These are phyloP conservation scores for Ostrea denselamellosa DNA, from an alignment of 1,140 invertebrate species.

Conservation along the genomic window DNA sequence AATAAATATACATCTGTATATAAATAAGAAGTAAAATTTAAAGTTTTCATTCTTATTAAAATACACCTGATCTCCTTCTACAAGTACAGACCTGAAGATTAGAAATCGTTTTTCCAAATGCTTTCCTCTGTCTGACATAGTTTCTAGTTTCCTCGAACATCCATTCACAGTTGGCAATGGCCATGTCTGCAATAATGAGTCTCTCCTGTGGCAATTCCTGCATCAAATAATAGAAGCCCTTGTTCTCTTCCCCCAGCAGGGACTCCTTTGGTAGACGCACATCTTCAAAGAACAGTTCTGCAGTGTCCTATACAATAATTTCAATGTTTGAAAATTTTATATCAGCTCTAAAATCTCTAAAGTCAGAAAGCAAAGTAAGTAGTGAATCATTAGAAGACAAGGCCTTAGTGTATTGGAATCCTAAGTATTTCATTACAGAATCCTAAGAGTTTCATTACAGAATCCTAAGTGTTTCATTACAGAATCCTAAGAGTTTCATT, in stretches of 20 bases:
- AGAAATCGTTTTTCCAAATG: slow-evolving; percentile 80
- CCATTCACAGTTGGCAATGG: slow-evolving; percentile 77
- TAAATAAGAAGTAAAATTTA: no score
- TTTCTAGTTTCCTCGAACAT: slow-evolving; percentile 81
- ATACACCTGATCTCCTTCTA: no score
- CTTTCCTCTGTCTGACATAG: slow-evolving; percentile 79
- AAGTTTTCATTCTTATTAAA: no score
- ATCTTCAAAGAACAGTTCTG: slow-evolving; percentile 81
- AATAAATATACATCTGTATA: no score
- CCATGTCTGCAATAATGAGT: slow-evolving; percentile 77
- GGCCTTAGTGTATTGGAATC: no score
- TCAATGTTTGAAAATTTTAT: neutral
- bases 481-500: no score
- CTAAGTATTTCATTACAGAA: no score
- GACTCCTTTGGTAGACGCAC: slow-evolving; percentile 78
- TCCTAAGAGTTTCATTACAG: no score
- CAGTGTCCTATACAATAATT: slow-evolving; percentile 78
- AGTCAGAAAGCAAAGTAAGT: no score
- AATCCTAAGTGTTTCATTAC: no score
- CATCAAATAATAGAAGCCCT: slow-evolving; percentile 81
- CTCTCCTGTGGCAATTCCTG: slow-evolving; percentile 81
- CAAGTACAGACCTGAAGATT: slow-evolving; percentile 76
- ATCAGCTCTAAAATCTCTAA: no score
- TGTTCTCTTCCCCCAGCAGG: slow-evolving; percentile 79
- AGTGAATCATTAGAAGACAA: no score